Evolutionary conservation across 1,140 invertebrate genomes (phyloP).

Genomic region (Caligus rogercresseyi): DNA sequence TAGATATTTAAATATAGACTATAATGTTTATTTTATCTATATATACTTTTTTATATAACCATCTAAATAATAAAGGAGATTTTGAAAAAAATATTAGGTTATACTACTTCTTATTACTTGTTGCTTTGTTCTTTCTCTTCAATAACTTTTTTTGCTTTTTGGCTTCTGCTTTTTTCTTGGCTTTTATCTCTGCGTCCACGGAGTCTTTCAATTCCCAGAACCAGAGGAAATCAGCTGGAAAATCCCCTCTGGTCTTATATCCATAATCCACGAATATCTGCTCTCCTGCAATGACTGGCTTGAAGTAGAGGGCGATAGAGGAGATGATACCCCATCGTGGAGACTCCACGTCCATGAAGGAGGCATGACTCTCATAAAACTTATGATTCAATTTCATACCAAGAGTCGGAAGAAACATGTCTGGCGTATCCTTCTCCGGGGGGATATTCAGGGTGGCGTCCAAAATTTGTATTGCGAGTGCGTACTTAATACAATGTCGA

Average conservation of each 20-base stretch:
- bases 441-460: constrained; percentile 1
- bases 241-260: neutral
- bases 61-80: too few species aligned
- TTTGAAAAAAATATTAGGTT: too few species aligned
- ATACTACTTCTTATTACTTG: too few species aligned
- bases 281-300: neutral
- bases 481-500: constrained; percentile 10
- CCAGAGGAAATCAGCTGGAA: constrained; percentile 14
- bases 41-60: too few species aligned
- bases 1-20: too few species aligned
- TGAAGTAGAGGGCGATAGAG: neutral
- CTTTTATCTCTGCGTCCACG: neutral
- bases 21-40: too few species aligned
- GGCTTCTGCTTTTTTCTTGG: neutral
- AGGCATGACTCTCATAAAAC: neutral
- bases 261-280: constrained; percentile 9
- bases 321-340: constrained; percentile 4
- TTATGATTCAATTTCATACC: constrained; percentile 10
- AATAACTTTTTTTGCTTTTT: neutral
- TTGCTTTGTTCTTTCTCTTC: neutral
- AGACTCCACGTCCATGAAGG: neutral
- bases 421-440: neutral
- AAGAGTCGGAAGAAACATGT: neutral
- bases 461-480: neutral
- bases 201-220: neutral